These are phyloP conservation scores for Spilarctia lutea DNA, from an alignment of 2,888 invertebrate species.

Conservation along the genomic window DNA sequence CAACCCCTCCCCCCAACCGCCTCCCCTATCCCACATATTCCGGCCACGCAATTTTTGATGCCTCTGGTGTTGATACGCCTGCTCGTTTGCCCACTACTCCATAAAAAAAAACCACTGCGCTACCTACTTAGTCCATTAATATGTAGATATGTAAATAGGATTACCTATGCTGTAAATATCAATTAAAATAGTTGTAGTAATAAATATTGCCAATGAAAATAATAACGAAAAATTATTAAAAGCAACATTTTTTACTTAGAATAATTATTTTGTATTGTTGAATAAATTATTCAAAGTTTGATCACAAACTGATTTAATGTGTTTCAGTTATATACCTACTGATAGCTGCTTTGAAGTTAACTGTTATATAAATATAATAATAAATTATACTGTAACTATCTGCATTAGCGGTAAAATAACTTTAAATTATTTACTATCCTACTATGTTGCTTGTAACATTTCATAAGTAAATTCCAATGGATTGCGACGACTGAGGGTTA, in stretches of 20 bases:
- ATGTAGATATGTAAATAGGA: not conserved
- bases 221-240: not conserved
- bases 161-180: no score
- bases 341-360: not conserved
- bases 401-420: not conserved
- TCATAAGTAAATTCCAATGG: no score
- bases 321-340: not conserved
- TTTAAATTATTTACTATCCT: not conserved
- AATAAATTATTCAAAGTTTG: conserved; percentile 7
- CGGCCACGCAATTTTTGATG: no score
- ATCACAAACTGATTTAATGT: conserved; percentile 10
- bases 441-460: not conserved
- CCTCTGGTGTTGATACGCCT: no score
- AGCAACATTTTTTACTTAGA: not conserved
- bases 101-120: no score
- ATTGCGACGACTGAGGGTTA: not conserved
- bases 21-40: no score
- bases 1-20: no score
- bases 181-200: not conserved
- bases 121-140: no score
- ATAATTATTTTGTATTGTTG: not conserved
- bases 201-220: not conserved
- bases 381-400: not conserved
- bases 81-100: no score
- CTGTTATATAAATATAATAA: not conserved